Percentiles rank a stretch among this genome's conserved stretches.
Conservation (phyloP, 2,888 invertebrate species). For the Idaea biselata region DNA sequence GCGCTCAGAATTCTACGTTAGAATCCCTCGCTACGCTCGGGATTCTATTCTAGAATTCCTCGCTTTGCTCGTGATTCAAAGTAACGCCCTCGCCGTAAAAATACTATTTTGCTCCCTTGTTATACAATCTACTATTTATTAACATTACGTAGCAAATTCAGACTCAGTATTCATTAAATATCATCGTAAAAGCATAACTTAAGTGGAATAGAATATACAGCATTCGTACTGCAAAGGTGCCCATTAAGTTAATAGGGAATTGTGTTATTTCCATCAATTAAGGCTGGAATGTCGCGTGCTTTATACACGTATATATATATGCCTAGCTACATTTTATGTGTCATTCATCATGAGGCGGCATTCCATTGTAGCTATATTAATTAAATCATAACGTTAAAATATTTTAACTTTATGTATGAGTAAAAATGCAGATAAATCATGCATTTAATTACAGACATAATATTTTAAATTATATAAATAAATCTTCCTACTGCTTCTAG, state of each 20-base stretch:
- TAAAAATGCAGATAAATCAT: too few relatives aligned
- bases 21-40: too few relatives aligned
- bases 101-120: too few relatives aligned
- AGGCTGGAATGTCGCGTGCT: conserved; percentile 25
- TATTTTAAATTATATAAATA: too few relatives aligned
- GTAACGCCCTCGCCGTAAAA: too few relatives aligned
- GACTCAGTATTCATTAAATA: not conserved
- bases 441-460: too few relatives aligned
- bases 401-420: too few relatives aligned
- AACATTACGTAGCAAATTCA: not conserved
- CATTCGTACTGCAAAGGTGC: not conserved
- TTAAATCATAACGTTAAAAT: not conserved
- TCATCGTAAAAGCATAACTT: not conserved
- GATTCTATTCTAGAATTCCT: too few relatives aligned
- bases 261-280: conserved; percentile 26
- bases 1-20: too few relatives aligned
- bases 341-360: conserved; percentile 17
- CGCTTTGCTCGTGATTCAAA: too few relatives aligned
- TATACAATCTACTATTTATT: too few relatives aligned
- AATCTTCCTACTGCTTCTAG: too few relatives aligned
- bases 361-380: conserved; percentile 11
- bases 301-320: conserved; percentile 12
- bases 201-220: not conserved
- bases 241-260: conserved; percentile 25
- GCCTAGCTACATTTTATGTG: not conserved